Evolutionary conservation across 2,797 vertebrate genomes (phyloP), one percentile per base, ranked within the genome.

Genomic region (Thaleichthys pacificus): DNA sequence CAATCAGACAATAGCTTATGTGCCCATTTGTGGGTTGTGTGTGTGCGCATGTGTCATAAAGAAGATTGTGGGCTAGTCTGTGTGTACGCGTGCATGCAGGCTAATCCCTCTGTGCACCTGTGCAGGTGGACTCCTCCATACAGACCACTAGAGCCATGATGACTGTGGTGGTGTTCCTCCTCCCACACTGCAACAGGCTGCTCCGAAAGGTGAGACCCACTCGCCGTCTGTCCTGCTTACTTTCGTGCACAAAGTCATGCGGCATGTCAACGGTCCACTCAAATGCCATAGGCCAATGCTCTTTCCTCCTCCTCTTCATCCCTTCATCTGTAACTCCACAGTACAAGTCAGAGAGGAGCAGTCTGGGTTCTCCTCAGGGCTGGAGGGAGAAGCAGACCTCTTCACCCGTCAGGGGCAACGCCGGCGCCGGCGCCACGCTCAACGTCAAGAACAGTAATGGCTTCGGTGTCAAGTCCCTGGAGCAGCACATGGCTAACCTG

Each of bases 121-220:
- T 80, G 57, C n/a, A 99, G 97, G 96, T 98, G 87, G 97, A 99
- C 65, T 93, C 93, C 0, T 96, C 93, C 79, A 95, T 99, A 88
- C 94, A 95, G 80, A 95, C 94, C 85, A 93, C 95, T 70, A 95
- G 93, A 86, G 89, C 89, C 3, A 80, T 96, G 75, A 89, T 98
- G 94, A 91, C 92, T 35, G 85, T 94, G 4, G 82, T 97, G 70
- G 85, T 93, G 22, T 93, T 93, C 0, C 90, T 98, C 67, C 94
- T 98, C 68, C 94, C 97, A 0, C 82, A 96, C 74, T 96, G 95
- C 86, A 95, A 89, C 89, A 97, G 93, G 82, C 89, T 98, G 78
- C 85, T 93, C 83, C 93, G 90, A 87, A 98, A 97, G 95, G 97
- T 92, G 64, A 61, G 72, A 69, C 11, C 38, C 51, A 66, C 17